Conservation (phyloP, 2,113 vertebrate genomes). For the Gallinago paraguaiae region DNA sequence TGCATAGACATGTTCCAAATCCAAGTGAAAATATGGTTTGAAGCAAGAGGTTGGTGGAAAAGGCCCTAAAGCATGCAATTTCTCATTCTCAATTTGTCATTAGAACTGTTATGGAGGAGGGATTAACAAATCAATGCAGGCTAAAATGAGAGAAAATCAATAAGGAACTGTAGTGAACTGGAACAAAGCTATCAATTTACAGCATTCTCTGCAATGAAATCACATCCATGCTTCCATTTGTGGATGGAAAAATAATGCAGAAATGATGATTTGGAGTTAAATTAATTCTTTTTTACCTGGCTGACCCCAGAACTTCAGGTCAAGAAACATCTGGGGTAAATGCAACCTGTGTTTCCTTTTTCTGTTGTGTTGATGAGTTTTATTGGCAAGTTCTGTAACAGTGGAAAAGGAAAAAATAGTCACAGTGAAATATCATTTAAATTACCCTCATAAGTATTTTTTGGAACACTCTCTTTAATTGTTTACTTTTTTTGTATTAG, state of each 20-base stretch:
- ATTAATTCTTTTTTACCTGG: conserved; percentile 50
- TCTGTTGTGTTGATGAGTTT: conserved; percentile 44
- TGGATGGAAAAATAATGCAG: conserved; percentile 50
- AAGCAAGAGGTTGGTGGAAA: background rate
- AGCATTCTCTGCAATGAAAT: conserved; percentile 15
- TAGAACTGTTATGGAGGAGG: conserved; percentile 48
- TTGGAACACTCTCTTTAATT: background rate
- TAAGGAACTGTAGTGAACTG: conserved; percentile 60
- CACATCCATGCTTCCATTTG: conserved; percentile 39
- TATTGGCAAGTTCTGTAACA: background rate
- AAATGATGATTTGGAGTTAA: conserved; percentile 34
- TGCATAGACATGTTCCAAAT: background rate
- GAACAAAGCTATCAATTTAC: conserved; percentile 71
- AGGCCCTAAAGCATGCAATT: conserved; percentile 32
- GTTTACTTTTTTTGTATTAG: background rate
- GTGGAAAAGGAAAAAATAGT: background rate
- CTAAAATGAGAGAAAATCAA: conserved; percentile 71
- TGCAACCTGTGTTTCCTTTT: background rate
- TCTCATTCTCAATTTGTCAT: conserved; percentile 54
- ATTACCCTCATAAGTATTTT: background rate
- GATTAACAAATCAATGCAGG: conserved; percentile 66
- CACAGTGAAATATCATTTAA: background rate
- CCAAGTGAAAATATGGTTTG: background rate
- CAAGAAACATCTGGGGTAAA: conserved; percentile 39
- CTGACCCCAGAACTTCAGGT: conserved; percentile 12